Conservation (phyloP, 2,888 invertebrate species). For the Polia nebulosa region DNA sequence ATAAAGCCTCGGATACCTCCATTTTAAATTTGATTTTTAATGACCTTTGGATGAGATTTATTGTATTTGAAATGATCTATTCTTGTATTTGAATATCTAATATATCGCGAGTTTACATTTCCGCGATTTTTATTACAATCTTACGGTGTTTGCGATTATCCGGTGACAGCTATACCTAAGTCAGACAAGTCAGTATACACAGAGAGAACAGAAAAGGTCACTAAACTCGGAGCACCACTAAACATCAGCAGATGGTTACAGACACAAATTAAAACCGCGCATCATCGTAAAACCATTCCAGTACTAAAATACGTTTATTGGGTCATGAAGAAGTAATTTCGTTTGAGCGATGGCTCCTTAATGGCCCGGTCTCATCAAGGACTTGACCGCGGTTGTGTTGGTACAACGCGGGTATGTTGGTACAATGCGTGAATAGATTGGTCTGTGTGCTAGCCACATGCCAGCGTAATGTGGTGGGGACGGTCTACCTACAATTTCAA, state of each 20-base stretch:
- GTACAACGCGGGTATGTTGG: neutral
- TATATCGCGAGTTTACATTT: too few relatives aligned
- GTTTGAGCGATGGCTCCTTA: slow-evolving; percentile 22
- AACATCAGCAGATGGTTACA: neutral
- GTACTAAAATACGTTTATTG: slow-evolving; percentile 4
- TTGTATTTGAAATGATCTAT: too few relatives aligned
- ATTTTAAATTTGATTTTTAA: too few relatives aligned
- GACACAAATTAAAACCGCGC: slow-evolving; percentile 1
- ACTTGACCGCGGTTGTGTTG: neutral
- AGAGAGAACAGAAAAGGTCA: neutral
- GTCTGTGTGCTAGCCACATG: neutral
- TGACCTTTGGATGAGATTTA: too few relatives aligned
- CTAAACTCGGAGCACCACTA: neutral
- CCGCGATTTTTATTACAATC: too few relatives aligned
- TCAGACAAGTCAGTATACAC: neutral
- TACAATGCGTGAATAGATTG: slow-evolving; percentile 16
- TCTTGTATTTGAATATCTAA: too few relatives aligned
- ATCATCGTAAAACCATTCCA: slow-evolving; percentile 5
- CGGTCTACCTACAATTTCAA: neutral
- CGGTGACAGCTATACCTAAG: too few relatives aligned
- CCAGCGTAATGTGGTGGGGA: too few relatives aligned
- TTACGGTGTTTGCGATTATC: too few relatives aligned
- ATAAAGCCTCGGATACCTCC: too few relatives aligned
- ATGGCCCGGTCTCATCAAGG: slow-evolving; percentile 20
- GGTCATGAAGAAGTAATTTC: slow-evolving; percentile 25